Conservation (phyloP, 2,113 vertebrate genomes). For the Pampusana beccarii region DNA sequence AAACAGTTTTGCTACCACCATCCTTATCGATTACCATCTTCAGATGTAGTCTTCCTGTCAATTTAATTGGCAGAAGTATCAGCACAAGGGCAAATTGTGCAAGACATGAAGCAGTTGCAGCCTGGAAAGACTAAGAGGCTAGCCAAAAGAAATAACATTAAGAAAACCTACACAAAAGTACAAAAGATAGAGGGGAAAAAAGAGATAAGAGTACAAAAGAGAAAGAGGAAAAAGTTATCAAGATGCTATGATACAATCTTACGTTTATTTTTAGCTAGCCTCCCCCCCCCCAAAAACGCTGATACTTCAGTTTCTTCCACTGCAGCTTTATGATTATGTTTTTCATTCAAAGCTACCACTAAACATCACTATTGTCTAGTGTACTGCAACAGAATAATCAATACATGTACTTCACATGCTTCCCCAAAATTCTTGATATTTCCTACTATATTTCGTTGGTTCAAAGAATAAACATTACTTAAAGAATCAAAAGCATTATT, state of each 20-base stretch:
- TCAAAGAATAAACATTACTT: neutral
- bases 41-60: neutral
- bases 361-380: neutral
- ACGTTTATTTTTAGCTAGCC: neutral
- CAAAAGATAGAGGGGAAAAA: neutral
- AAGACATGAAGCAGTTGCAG: neutral
- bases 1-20: neutral
- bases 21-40: neutral
- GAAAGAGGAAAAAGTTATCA: neutral
- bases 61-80: neutral
- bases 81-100: slow-evolving; percentile 8
- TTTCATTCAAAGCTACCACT: neutral
- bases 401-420: neutral
- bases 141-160: neutral
- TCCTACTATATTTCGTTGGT: neutral
- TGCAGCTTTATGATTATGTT: neutral
- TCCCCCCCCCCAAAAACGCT: neutral
- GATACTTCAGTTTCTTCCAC: neutral
- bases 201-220: neutral
- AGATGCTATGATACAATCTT: neutral
- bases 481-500: neutral
- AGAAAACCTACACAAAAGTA: neutral
- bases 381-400: neutral
- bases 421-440: neutral
- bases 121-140: neutral